These are phyloP conservation scores for Bombus cullumanus DNA, from an alignment of 1,140 invertebrate genomes.

Conservation along the genomic window DNA sequence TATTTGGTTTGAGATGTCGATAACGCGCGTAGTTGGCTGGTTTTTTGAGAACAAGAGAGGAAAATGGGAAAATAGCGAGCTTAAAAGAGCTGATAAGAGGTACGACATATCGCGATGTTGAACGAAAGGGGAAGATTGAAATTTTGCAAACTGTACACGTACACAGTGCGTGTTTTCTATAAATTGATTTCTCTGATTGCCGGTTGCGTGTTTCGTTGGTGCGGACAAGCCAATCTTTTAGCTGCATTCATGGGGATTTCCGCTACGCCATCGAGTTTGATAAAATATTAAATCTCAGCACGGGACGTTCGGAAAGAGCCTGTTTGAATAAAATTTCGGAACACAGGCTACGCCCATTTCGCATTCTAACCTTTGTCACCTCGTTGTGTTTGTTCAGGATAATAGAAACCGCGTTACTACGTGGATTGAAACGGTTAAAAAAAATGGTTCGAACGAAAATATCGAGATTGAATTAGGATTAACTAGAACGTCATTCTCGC, in stretches of 20 bases:
- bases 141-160: conserved; percentile 17
- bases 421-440: neutral
- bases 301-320: neutral
- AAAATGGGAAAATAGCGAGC: neutral
- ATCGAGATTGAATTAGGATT: neutral
- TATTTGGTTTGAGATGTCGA: neutral
- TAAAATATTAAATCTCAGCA: neutral
- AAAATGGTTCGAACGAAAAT: neutral
- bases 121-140: neutral
- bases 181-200: conserved; percentile 42
- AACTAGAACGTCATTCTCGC: neutral
- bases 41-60: neutral
- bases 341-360: neutral
- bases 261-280: neutral
- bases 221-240: neutral
- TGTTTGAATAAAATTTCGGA: neutral
- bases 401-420: neutral
- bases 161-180: conserved; percentile 4
- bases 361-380: neutral
- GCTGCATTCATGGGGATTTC: neutral
- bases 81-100: neutral
- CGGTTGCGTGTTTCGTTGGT: neutral
- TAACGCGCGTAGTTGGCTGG: neutral
- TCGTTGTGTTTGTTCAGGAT: neutral
- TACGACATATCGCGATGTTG: conserved; percentile 16